These are phyloP conservation scores for Hormiphora californensis DNA, from an alignment of 37 sponge, comb jelly and placozoan species.

Conservation along the genomic window DNA sequence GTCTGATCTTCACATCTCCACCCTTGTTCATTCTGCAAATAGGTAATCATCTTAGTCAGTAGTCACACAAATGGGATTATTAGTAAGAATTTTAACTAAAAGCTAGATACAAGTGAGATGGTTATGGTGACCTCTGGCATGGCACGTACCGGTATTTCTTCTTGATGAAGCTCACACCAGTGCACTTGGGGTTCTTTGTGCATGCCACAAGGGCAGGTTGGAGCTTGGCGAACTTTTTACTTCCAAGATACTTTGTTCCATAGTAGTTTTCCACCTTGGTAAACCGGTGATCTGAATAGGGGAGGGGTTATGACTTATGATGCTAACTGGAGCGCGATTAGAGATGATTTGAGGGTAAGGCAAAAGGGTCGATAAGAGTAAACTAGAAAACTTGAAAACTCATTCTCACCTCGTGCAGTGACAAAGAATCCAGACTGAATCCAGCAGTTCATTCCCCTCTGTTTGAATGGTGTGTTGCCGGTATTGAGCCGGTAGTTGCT, in stretches of 20 bases:
- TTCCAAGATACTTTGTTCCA: background rate
- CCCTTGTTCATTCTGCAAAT: background rate
- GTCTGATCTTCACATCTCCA: background rate
- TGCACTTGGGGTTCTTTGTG: background rate
- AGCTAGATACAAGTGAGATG: too few relatives aligned
- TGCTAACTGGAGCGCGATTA: too few relatives aligned
- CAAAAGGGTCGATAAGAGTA: background rate
- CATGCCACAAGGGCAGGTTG: background rate
- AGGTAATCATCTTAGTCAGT: background rate
- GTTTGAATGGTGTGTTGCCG: background rate
- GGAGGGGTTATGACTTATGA: background rate
- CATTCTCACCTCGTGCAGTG: background rate
- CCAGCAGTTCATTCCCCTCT: background rate
- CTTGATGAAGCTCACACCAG: too few relatives aligned
- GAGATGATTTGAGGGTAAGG: too few relatives aligned
- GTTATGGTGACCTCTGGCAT: too few relatives aligned
- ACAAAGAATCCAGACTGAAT: background rate
- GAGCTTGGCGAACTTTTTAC: background rate
- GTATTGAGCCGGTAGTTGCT: slow-evolving; percentile 3
- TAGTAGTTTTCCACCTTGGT: background rate
- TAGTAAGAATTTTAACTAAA: too few relatives aligned
- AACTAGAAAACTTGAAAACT: background rate
- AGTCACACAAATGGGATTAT: too few relatives aligned
- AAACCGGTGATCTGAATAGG: background rate
- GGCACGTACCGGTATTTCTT: too few relatives aligned